These are phyloP conservation scores for Tuberolachnus salignus DNA, from an alignment of 2,888 invertebrate genomes.

Conservation along the genomic window DNA sequence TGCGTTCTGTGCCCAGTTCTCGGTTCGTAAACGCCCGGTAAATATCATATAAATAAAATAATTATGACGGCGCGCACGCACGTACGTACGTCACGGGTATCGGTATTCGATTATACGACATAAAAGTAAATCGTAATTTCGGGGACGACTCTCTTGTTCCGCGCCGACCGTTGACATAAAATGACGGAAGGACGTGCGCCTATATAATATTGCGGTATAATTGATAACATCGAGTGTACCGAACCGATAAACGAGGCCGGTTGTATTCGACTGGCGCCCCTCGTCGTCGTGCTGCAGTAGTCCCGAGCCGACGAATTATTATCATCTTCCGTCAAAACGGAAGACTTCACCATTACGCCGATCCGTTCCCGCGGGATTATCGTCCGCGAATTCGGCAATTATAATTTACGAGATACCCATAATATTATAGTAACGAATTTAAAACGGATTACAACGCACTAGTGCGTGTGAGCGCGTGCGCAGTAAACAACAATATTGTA, in stretches of 20 bases:
- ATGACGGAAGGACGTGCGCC: neutral
- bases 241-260: conserved; percentile 49
- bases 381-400: conserved; percentile 22
- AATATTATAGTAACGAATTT: too few species aligned
- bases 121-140: conserved; percentile 21
- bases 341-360: conserved; percentile 33
- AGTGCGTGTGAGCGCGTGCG: too few species aligned
- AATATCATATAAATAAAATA: too few species aligned
- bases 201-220: conserved; percentile 6
- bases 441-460: too few species aligned
- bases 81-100: conserved; percentile 15
- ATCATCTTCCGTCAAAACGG: conserved; percentile 43
- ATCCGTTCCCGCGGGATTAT: conserved; percentile 25
- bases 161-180: neutral
- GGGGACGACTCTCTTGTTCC: neutral
- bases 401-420: neutral
- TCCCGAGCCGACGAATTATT: conserved; percentile 34
- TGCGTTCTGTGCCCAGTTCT: too few species aligned
- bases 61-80: neutral
- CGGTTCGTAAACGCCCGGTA: too few species aligned
- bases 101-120: neutral
- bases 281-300: conserved; percentile 8
- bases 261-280: conserved; percentile 5
- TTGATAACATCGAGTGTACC: conserved; percentile 51
- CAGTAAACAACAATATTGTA: neutral